Base-by-base conservation (phyloP, 2,113 vertebrate species). In the Crotalus tigris region DNA sequence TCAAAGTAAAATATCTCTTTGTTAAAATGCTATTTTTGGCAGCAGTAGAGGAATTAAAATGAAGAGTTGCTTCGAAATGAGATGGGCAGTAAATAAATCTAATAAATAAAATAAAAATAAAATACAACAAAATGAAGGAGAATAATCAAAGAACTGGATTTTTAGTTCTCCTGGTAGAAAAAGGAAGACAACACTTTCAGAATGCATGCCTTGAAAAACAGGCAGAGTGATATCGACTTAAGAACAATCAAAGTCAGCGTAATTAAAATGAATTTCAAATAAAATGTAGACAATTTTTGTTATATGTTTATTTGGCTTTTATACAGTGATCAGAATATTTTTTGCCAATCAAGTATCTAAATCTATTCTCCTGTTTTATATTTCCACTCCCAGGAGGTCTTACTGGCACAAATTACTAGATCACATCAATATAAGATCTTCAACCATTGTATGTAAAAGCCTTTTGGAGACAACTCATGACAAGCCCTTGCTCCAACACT, bases 401-500 rank as follows among this genome's bases (percentile, higher is more conserved):
- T 58, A 93, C 92, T 93, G 93, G 90, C 95, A 97, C 92, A 94
- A 96, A 96, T 95, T 96, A 96, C 91, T 89, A 91, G 96, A 93
- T 81, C 75, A 21, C 75, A 81, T 81, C 33, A 81, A 44, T 81
- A 81, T 44, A 81, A 94, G 96, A 90, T 93, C 29, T 96, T 96
- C 95, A 95, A 92, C 95, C 94, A 85, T 96, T 94, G 96, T 39
- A 95, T 94, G 96, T 94, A 89, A 94, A 95, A 95, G 93, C 92
- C 96, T 96, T 95, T 96, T 96, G 95, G 96, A 97, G 96, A 96
- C 95, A 96, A 95, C 94, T 93, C 86, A 92, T 29, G 9, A 92
- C 94, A 91, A 51, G 96, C 95, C 95, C 96, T 97, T 97, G 97
- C 96, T 97, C 96, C 95, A 94, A 91, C 92, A 93, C 94, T 96